Evolutionary conservation across 1,140 invertebrate species (phyloP).

Genomic region (Cydia amplana): DNA sequence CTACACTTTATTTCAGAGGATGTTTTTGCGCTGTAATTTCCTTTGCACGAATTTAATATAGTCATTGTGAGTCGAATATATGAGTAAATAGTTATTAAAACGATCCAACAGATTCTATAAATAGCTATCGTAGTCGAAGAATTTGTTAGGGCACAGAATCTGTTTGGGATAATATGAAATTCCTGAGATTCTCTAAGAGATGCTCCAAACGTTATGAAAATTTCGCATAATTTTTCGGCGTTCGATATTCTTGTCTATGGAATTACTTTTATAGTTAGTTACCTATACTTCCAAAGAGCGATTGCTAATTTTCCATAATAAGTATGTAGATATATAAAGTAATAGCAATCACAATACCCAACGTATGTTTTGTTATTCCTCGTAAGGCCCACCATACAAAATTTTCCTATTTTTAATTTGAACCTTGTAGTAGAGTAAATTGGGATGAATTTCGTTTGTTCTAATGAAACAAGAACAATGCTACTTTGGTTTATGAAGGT

Average conservation of each 20-base stretch:
- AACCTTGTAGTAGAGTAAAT: too few relatives aligned
- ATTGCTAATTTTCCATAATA: too few relatives aligned
- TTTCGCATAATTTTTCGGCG: constrained; percentile 41
- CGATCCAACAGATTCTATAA: constrained; percentile 12
- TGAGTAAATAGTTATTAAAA: neutral
- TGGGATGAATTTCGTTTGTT: too few relatives aligned
- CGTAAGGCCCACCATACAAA: too few relatives aligned
- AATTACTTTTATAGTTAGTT: neutral
- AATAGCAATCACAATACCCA: too few relatives aligned
- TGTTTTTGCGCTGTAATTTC: neutral
- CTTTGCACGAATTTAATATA: neutral
- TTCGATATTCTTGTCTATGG: neutral
- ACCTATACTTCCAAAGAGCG: neutral
- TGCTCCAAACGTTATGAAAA: constrained; percentile 45
- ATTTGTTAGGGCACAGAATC: constrained; percentile 57
- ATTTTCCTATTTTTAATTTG: too few relatives aligned
- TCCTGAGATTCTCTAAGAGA: constrained; percentile 52
- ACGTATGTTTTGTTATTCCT: too few relatives aligned
- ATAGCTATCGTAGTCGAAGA: constrained; percentile 36
- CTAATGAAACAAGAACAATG: too few relatives aligned
- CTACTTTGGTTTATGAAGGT: neutral
- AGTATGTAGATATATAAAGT: too few relatives aligned
- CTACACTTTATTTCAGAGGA: neutral
- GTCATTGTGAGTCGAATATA: neutral
- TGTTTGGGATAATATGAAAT: constrained; percentile 63